Evolutionary conservation across 1,140 invertebrate species (phyloP).

Genomic region (Drosophila pseudoananassae): DNA sequence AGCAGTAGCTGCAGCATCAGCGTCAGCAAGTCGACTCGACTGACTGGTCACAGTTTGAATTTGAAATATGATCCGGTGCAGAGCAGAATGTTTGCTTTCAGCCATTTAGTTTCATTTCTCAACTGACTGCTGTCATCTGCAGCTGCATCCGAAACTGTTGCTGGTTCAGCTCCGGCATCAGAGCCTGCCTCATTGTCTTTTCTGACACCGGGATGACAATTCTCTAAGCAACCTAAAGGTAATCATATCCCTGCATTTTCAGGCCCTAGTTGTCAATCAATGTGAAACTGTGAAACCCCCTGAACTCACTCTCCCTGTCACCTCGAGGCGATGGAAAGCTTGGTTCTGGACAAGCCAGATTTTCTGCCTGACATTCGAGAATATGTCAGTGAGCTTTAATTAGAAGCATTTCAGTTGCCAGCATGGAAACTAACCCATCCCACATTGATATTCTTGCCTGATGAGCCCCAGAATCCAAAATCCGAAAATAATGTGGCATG

Average conservation of each 20-base stretch:
- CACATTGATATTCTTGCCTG: conserved; percentile 24
- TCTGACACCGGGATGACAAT: conserved; percentile 34
- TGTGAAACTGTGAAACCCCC: background rate
- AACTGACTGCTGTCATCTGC: conserved; percentile 40
- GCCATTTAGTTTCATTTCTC: conserved; percentile 57
- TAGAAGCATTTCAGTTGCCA: conserved; percentile 24
- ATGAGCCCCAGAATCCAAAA: conserved; percentile 16
- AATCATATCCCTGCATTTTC: conserved; percentile 46
- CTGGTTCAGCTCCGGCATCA: background rate
- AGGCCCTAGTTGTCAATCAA: conserved; percentile 50
- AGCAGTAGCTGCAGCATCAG: background rate
- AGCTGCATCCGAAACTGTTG: conserved; percentile 11
- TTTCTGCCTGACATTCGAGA: conserved; percentile 40
- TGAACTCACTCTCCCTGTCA: background rate
- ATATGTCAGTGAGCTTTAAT: conserved; percentile 34
- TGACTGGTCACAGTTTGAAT: conserved; percentile 29
- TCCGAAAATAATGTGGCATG: conserved; percentile 39
- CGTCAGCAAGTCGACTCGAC: conserved; percentile 12
- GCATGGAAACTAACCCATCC: conserved; percentile 16
- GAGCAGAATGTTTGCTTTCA: conserved; percentile 26
- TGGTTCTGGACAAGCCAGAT: conserved; percentile 30
- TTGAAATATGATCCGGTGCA: conserved; percentile 46
- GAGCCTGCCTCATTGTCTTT: conserved; percentile 22
- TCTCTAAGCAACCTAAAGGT: conserved; percentile 23
- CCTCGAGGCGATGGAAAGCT: background rate